Evolutionary conservation across 2,888 invertebrate genomes (phyloP), one percentile per base, ranked within the genome.

Genomic region (Leucophora obtusa): DNA sequence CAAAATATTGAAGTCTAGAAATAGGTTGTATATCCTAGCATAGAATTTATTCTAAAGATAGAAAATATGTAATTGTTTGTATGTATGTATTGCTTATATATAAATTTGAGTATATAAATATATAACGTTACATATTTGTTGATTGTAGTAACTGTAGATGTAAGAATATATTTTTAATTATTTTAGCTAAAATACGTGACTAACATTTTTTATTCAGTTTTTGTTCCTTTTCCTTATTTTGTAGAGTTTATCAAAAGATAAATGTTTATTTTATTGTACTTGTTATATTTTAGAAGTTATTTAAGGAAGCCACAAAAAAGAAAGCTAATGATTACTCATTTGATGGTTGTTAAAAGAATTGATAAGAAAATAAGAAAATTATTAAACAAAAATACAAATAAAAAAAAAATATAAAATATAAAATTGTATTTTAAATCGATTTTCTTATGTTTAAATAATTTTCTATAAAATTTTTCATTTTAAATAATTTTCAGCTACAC

Each of bases 141-240:
- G 51, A 53, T 53, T 51, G n/a, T 15, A 59, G 59, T 21, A 70
- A 35, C 21, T 60, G 51, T 53, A 33, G 14, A 21, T 58, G 50
- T 50, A 24, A 69, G 38, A 56, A 63, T 28, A 7, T 28, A 28
- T 69, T 75, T 75, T 69, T 69, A 69, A 63, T 75, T 75, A 69
- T 69, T 62, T 75, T 66, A 69, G 69, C 35, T n/a, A 62, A 69
- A 69, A 56, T 69, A 75, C 75, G 75, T 75, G 75, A 75, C 62
- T 69, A 24, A 75, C 54, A 74, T 74, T 60, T 66, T 59, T 28
- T 35, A 68, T 68, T 11, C 1, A 14, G 9, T 33, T 33, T 65
- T 24, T 14, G 17, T 28, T 24, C 0, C 2, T 10, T 8, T 28
- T 50, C 21, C 21, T 21, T 21, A 3, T 3, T 50, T 51, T 33